Conservation (phyloP, 2,113 vertebrate species). For the Spheniscus mendiculus region DNA sequence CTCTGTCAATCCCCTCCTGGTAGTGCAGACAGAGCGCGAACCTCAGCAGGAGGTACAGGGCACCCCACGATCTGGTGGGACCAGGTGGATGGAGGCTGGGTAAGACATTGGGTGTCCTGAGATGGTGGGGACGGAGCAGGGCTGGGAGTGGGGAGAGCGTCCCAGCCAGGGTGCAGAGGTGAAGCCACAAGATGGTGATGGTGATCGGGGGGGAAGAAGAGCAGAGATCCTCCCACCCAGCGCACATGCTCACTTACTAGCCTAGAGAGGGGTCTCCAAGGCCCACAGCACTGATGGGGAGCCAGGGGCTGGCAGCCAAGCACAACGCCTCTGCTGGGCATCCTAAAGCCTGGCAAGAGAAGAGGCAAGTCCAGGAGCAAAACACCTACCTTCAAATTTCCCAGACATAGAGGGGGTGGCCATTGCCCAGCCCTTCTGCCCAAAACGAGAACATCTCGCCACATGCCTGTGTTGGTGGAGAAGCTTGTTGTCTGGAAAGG, state of each 20-base stretch:
- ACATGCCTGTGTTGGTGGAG: rapidly evolving
- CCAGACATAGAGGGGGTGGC: not conserved
- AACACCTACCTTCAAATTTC: not conserved
- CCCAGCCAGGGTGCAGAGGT: not conserved
- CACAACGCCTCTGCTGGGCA: too few relatives aligned
- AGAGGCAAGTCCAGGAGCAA: not conserved
- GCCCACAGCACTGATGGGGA: rapidly evolving
- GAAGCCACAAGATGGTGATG: not conserved
- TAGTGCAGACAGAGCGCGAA: not conserved
- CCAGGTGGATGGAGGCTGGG: not conserved
- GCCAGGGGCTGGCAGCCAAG: not conserved
- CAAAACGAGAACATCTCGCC: rapidly evolving
- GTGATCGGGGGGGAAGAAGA: not conserved
- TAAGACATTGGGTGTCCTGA: not conserved
- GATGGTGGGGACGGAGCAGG: not conserved
- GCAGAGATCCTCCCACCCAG: not conserved
- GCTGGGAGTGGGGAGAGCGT: not conserved
- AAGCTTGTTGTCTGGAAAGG: not conserved
- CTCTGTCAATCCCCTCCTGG: not conserved
- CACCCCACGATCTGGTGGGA: not conserved
- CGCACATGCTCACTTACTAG: not conserved
- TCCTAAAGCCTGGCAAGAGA: not conserved
- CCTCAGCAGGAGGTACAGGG: not conserved
- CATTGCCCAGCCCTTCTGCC: not conserved
- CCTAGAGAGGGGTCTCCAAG: not conserved